A percentile compares a stretch with the other conserved stretches of the same genome.
These are phyloP conservation scores for Dolichoris vasculosae DNA, from an alignment of 1,140 invertebrate species.

Conservation along the genomic window DNA sequence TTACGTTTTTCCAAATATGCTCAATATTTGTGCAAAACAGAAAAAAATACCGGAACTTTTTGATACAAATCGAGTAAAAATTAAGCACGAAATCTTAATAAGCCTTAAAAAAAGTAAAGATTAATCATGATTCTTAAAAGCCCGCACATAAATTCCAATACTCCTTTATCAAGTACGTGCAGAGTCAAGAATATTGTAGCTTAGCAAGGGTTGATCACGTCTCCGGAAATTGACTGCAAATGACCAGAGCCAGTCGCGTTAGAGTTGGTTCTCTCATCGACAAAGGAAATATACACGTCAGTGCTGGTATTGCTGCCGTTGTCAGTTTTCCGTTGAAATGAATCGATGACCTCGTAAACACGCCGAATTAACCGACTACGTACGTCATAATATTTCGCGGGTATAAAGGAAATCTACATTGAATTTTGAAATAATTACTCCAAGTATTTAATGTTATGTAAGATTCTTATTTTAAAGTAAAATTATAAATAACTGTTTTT, in stretches of 20 bases:
- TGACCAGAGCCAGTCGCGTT: constrained; percentile 13
- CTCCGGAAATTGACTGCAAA: constrained; percentile 43
- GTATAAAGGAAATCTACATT: background rate
- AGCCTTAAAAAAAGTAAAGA: background rate
- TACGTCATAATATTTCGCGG: background rate
- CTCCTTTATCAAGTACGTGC: constrained; percentile 19
- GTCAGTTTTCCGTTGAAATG: constrained; percentile 10
- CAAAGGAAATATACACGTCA: constrained; percentile 30
- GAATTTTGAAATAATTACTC: background rate
- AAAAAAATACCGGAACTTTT: too few species aligned
- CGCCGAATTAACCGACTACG: background rate
- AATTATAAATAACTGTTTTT: too few species aligned
- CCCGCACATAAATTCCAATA: background rate
- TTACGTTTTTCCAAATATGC: too few species aligned
- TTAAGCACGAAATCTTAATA: background rate
- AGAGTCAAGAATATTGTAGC: background rate
- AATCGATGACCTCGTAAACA: constrained; percentile 25
- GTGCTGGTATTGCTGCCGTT: background rate
- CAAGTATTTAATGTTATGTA: too few species aligned
- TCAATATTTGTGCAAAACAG: too few species aligned
- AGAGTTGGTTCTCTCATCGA: background rate
- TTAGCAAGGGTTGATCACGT: background rate
- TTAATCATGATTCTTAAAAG: background rate
- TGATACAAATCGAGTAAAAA: too few species aligned
- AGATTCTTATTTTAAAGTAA: too few species aligned